Conservation (phyloP, 2,888 invertebrate genomes). For the Geophilus truncorum region DNA sequence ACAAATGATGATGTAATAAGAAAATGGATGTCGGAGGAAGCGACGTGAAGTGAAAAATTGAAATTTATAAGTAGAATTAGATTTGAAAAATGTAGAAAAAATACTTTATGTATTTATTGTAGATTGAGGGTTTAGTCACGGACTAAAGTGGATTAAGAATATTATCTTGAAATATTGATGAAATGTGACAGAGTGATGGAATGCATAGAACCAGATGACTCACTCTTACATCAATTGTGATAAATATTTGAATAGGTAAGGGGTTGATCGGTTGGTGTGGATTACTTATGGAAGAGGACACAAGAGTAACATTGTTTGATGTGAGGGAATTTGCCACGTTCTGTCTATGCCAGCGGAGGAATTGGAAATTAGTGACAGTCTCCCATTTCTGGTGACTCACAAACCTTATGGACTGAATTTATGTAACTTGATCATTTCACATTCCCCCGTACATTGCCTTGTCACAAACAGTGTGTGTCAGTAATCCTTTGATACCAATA, state of each 20-base stretch:
- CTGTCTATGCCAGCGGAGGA: neutral
- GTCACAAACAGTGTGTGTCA: conserved; percentile 14
- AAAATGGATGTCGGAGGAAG: neutral
- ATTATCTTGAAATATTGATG: conserved; percentile 4
- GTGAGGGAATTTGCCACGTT: conserved; percentile 11
- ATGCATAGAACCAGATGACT: neutral
- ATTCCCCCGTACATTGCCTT: neutral
- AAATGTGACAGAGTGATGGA: conserved; percentile 7
- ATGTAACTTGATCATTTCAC: conserved; percentile 14
- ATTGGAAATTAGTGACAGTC: conserved; percentile 19
- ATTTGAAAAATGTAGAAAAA: neutral
- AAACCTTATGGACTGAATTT: neutral
- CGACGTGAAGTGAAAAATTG: too few species aligned
- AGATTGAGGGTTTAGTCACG: neutral
- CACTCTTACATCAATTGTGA: neutral
- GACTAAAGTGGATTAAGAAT: neutral
- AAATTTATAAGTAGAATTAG: neutral
- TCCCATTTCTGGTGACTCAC: conserved; percentile 20
- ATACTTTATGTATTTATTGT: neutral
- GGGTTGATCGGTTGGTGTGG: neutral
- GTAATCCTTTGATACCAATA: conserved; percentile 20
- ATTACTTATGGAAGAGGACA: neutral
- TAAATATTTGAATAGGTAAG: conserved; percentile 25
- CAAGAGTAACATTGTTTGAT: neutral
- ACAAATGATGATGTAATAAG: neutral